Conservation (phyloP, 2,888 invertebrate species). For the Drosophila neotestacea region DNA sequence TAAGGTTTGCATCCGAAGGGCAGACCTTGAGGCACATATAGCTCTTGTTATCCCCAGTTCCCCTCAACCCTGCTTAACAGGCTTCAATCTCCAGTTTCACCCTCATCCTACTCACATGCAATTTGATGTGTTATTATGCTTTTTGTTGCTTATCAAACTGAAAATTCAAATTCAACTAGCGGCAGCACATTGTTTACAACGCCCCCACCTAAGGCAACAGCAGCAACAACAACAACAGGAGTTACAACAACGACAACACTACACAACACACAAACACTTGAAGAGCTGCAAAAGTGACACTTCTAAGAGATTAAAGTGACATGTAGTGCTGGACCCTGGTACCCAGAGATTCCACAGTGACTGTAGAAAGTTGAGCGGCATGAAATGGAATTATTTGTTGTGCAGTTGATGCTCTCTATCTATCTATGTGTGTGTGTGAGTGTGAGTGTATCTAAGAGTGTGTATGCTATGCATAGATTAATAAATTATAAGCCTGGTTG, state of each 20-base stretch:
- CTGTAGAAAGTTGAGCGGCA: constrained; percentile 66
- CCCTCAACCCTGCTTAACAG: neutral
- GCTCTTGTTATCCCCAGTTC: constrained; percentile 40
- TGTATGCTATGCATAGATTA: constrained; percentile 73
- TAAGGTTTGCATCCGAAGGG: constrained; percentile 70
- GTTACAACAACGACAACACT: constrained; percentile 26
- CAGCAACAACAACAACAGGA: constrained; percentile 37
- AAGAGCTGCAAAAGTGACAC: constrained; percentile 80
- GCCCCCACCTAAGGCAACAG: constrained; percentile 59
- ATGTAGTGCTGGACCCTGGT: constrained; percentile 68
- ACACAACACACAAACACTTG: constrained; percentile 64
- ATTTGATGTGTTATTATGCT: constrained; percentile 79
- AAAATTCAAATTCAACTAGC: constrained; percentile 79
- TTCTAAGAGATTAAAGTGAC: constrained; percentile 78
- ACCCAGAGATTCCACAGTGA: constrained; percentile 32
- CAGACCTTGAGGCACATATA: constrained; percentile 43
- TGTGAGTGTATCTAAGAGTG: constrained; percentile 9
- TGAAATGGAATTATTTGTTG: constrained; percentile 69
- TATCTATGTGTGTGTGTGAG: constrained; percentile 13
- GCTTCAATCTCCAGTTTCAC: neutral
- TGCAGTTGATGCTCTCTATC: constrained; percentile 28
- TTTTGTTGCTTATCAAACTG: constrained; percentile 80
- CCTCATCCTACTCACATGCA: constrained; percentile 47
- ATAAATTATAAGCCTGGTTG: constrained; percentile 77
- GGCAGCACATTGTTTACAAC: constrained; percentile 75